phyloP scores from a whole-genome alignment of 2,888 invertebrate species.

The Eupelmus urozonus region DNA sequence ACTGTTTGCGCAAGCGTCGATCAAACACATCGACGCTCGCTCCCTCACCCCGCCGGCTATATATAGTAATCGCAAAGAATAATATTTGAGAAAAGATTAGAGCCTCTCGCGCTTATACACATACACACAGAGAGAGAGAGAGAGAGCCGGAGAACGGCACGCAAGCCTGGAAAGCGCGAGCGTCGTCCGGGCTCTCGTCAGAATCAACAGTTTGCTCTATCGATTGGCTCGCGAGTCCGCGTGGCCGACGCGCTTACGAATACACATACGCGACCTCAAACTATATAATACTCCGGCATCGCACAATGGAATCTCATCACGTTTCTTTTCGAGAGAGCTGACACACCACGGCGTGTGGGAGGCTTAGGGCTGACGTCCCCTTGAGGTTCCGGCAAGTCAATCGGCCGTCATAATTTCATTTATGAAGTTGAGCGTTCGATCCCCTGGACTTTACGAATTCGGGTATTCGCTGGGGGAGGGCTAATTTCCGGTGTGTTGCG shows the following conservation, averaged over 20 bases:
- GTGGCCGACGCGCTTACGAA: not conserved
- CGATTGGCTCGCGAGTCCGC: constrained; percentile 68
- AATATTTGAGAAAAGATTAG: constrained; percentile 51
- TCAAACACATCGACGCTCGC: too few relatives aligned
- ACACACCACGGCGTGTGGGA: not conserved
- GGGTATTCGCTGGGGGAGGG: not conserved
- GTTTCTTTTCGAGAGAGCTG: not conserved
- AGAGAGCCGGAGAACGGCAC: not conserved
- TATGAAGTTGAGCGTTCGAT: constrained; percentile 9
- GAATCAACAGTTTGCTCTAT: constrained; percentile 78
- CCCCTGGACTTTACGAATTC: not conserved
- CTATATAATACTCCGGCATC: not conserved
- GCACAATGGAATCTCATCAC: constrained; percentile 32
- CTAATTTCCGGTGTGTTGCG: not conserved
- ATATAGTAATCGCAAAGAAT: constrained; percentile 26
- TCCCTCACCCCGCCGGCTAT: constrained; percentile 3
- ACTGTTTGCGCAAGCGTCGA: not conserved
- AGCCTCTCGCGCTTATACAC: not conserved
- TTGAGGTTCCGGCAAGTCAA: not conserved
- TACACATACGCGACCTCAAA: not conserved
- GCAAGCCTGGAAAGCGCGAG: not conserved
- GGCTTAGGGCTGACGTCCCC: not conserved
- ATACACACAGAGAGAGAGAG: not conserved
- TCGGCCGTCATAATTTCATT: constrained; percentile 34
- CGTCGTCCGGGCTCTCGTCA: constrained; percentile 69